phyloP scores from a whole-genome alignment of 2,113 vertebrate species.

The Xyrauchen texanus region DNA sequence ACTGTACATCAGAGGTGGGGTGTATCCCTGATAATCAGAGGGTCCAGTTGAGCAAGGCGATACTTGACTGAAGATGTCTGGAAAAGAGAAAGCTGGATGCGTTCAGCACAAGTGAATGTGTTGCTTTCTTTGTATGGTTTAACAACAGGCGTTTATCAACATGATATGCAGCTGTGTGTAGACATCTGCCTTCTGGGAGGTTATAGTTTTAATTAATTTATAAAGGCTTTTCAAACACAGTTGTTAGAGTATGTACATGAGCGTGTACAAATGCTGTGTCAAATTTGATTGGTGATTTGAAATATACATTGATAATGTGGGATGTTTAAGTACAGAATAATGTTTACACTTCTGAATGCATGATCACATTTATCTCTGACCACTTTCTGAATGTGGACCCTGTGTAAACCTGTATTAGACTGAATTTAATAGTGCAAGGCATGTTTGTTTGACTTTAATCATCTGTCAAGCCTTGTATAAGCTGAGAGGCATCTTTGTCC shows the following conservation, averaged over 20 bases:
- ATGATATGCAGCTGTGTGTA: neutral
- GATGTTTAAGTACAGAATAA: no score
- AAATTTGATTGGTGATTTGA: neutral
- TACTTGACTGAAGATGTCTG: neutral
- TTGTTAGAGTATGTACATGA: neutral
- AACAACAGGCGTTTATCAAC: neutral
- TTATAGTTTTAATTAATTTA: neutral
- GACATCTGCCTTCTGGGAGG: neutral
- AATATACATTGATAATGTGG: no score
- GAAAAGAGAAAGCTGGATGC: neutral
- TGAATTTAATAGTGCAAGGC: no score
- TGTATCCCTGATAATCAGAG: constrained; percentile 18
- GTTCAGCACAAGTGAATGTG: neutral
- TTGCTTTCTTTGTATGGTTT: neutral
- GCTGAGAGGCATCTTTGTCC: neutral
- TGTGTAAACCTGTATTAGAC: no score
- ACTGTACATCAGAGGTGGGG: constrained; percentile 24
- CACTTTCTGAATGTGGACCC: no score
- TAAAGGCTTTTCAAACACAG: neutral
- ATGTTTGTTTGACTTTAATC: neutral
- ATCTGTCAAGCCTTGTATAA: neutral
- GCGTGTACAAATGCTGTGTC: neutral
- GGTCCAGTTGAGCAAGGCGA: constrained; percentile 9
- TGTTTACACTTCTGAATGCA: no score
- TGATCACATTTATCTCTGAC: no score